Conservation (phyloP, 2,113 vertebrate species). For the Cygnus atratus region DNA sequence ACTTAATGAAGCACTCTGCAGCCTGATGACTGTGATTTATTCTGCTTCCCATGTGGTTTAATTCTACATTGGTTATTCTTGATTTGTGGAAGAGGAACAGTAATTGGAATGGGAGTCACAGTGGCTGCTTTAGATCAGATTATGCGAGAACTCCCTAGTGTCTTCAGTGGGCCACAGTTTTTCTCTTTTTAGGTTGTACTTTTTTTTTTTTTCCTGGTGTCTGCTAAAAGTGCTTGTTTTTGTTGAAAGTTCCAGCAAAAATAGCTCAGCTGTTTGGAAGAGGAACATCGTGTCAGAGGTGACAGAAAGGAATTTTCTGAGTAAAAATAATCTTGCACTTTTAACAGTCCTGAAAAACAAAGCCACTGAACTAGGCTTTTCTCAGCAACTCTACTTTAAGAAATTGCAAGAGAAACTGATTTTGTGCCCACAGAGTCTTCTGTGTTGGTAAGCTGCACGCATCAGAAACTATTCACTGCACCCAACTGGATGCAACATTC, state of each 20-base stretch:
- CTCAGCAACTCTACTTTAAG: background rate
- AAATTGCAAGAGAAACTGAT: background rate
- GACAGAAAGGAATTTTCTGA: background rate
- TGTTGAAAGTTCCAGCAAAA: background rate
- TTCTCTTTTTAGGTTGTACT: background rate
- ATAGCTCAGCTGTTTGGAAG: background rate
- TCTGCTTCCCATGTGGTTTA: background rate
- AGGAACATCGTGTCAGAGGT: background rate
- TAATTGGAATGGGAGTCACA: background rate
- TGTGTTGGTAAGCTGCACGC: background rate
- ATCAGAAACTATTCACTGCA: rapidly evolving
- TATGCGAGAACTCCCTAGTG: background rate
- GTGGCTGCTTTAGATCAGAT: background rate
- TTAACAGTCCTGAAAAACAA: background rate
- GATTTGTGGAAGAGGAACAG: background rate
- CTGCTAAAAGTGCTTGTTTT: background rate
- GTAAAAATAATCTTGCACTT: background rate
- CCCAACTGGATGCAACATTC: background rate
- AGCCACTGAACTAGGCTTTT: background rate
- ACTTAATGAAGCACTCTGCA: constrained; percentile 5
- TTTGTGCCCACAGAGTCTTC: background rate
- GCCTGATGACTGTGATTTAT: constrained; percentile 1
- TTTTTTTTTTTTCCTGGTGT: background rate
- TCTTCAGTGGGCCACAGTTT: background rate
- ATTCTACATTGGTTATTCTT: background rate